Evolutionary conservation across 2,113 vertebrate species (phyloP).

Genomic region (Myrmophylax atrothorax): DNA sequence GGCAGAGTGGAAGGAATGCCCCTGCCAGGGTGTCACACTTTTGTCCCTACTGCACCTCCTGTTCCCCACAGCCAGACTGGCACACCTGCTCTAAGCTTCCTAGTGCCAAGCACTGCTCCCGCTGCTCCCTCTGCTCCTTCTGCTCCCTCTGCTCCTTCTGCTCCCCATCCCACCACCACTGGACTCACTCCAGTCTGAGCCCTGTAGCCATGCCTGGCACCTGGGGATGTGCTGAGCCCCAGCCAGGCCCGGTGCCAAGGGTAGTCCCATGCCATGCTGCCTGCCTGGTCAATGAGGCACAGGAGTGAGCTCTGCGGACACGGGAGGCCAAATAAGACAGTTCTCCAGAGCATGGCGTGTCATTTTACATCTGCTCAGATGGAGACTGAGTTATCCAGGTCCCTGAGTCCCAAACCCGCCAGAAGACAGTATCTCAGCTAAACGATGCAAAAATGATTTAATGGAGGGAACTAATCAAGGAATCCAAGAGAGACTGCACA

Average conservation of each 20-base stretch:
- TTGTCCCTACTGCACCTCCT: accelerated
- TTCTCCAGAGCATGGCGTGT: neutral
- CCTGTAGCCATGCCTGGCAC: neutral
- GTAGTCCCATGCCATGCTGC: neutral
- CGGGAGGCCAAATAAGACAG: neutral
- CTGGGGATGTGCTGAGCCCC: neutral
- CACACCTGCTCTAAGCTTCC: accelerated
- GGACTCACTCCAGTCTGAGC: accelerated
- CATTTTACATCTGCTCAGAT: slow-evolving; percentile 35
- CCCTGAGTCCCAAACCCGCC: slow-evolving; percentile 55
- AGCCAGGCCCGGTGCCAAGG: neutral
- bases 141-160: neutral
- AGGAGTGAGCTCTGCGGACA: accelerated
- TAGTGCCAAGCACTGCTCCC: neutral
- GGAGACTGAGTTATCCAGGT: slow-evolving; percentile 46
- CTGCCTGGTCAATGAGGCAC: accelerated
- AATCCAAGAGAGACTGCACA: slow-evolving; percentile 70
- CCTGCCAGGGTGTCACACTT: neutral
- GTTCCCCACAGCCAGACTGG: accelerated
- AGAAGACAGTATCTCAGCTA: slow-evolving; percentile 61
- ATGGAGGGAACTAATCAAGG: slow-evolving; percentile 76
- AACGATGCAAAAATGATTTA: slow-evolving; percentile 61
- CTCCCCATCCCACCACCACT: neutral
- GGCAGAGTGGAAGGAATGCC: neutral
- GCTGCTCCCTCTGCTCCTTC: neutral